A percentile compares a stretch with the other conserved stretches of the same genome.
These are phyloP conservation scores for Amphipoea lucens DNA, from an alignment of 2,888 invertebrate genomes.

Conservation along the genomic window DNA sequence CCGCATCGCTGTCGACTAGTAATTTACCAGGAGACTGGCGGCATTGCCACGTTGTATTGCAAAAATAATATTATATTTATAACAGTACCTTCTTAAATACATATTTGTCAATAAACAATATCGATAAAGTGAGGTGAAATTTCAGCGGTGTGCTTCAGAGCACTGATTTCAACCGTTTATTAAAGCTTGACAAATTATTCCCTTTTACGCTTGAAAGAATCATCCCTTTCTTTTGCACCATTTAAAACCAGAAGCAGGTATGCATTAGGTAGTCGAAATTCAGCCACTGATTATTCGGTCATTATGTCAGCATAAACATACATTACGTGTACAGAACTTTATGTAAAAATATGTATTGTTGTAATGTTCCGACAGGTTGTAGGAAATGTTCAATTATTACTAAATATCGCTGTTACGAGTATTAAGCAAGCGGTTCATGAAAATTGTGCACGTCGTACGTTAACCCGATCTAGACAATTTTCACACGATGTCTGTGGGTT, in stretches of 20 bases:
- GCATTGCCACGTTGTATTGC: too few relatives aligned
- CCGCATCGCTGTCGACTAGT: too few relatives aligned
- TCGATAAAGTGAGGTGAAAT: too few relatives aligned
- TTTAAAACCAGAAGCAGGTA: slow-evolving; percentile 5
- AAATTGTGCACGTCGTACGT: slow-evolving; percentile 68
- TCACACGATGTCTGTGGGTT: slow-evolving; percentile 63
- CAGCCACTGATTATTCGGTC: slow-evolving; percentile 48
- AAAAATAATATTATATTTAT: too few relatives aligned
- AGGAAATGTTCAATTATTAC: slow-evolving; percentile 78
- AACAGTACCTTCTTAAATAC: neutral
- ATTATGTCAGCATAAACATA: slow-evolving; percentile 58
- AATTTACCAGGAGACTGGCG: too few relatives aligned
- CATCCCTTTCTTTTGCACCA: slow-evolving; percentile 12
- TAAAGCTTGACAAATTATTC: neutral
- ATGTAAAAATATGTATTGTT: slow-evolving; percentile 58
- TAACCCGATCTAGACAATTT: slow-evolving; percentile 70
- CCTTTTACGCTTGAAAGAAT: neutral
- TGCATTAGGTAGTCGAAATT: slow-evolving; percentile 33
- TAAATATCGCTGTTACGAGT: slow-evolving; percentile 68
- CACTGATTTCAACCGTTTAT: neutral
- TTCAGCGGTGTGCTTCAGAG: too few relatives aligned
- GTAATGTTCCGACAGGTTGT: slow-evolving; percentile 47
- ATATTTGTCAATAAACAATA: neutral
- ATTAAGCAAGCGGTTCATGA: slow-evolving; percentile 71
- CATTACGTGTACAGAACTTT: slow-evolving; percentile 43